Conservation (phyloP, 2,113 vertebrate genomes). For the Sus scrofa region T2T-Sscrofa CM000819.6:39989501-39990000, state of each 20-base stretch:
- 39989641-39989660: neutral
- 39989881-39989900: neutral
- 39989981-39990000: neutral
- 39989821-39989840: neutral
- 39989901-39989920: neutral
- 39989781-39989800: neutral
- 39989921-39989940: neutral
- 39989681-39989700: neutral
- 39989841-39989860: neutral
- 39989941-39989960: neutral
- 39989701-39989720: neutral
- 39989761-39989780: neutral
- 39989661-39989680: neutral
- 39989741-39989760: neutral
- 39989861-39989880: neutral
- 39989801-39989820: neutral
- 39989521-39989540: neutral
- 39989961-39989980: neutral
- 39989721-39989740: neutral
- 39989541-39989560: neutral
- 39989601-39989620: neutral
- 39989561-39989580: neutral
- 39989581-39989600: neutral
- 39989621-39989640: neutral
- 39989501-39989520: neutral